Conservation (phyloP, 1,140 invertebrate species). For the Hermetia illucens region DNA sequence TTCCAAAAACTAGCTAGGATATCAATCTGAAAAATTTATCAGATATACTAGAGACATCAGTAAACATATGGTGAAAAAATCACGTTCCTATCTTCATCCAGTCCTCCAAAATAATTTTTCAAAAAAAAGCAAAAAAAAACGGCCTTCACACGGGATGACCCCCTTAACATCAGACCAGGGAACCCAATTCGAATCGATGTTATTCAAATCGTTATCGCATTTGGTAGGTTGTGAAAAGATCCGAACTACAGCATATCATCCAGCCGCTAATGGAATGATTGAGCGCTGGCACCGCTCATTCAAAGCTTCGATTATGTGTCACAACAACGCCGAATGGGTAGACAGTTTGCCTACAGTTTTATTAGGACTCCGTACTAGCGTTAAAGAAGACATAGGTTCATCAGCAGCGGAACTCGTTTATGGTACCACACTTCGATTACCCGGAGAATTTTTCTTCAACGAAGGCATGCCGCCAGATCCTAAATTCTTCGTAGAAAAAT, state of each 20-base stretch:
- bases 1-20: too few relatives aligned
- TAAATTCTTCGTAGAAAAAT: constrained; percentile 8
- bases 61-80: too few relatives aligned
- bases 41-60: too few relatives aligned
- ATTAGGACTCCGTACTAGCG: constrained; percentile 16
- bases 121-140: too few relatives aligned
- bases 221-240: too few relatives aligned
- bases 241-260: constrained; percentile 29
- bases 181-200: too few relatives aligned
- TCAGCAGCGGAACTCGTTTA: constrained; percentile 16
- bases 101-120: too few relatives aligned
- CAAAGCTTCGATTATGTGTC: constrained; percentile 16
- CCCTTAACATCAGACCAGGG: too few relatives aligned
- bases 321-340: constrained; percentile 13
- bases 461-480: neutral
- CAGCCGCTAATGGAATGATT: constrained; percentile 19
- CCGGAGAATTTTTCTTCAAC: constrained; percentile 22
- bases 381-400: constrained; percentile 17
- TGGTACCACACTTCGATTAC: constrained; percentile 16
- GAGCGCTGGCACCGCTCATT: constrained; percentile 19
- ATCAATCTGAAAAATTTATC: too few relatives aligned
- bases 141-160: too few relatives aligned
- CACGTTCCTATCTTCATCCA: too few relatives aligned
- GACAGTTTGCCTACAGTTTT: constrained; percentile 13
- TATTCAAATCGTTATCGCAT: too few relatives aligned